Evolutionary conservation across 1,140 invertebrate genomes (phyloP), one percentile per base, ranked within the genome.

Genomic region (Nasonia longicornis): DNA sequence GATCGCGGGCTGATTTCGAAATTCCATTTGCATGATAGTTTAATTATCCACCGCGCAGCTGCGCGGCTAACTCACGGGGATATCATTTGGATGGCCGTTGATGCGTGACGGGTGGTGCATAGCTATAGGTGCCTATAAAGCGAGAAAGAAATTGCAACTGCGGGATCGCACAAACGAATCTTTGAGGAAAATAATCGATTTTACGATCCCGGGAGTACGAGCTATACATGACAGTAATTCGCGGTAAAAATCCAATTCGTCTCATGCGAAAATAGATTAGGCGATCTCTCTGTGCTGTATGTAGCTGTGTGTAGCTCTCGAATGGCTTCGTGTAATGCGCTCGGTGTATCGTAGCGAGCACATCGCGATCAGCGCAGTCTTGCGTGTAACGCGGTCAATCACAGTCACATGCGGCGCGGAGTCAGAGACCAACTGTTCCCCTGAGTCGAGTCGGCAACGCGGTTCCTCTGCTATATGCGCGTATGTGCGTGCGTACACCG

Each of bases 371-470:
- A 86, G 83, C 84, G 84, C 85, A 86, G 85, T 85, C 84, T 84
- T 82, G 84, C 84, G 84, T 86, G 82, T 86, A 86, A 86, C 82
- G 77, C 81, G 83, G 85, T 86, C 84, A 86, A 85, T 86, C 83
- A 86, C 85, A 86, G 85, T 86, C 84, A 84, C 84, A 84, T 87
- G 83, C 82, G 77, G 83, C 83, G 69, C 35, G 16, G 52, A 79
- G 84, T 85, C 82, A 86, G 84, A 86, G 83, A 82, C 86, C 85
- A 86, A 86, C 86, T 86, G 86, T 86, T 86, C 85, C 75, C 82
- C 78, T 79, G 77, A 80, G 74, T 81, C 82, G 83, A 73, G 82
- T 8, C 4, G 38, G 42, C 16, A 31, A 63, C 29, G 35, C 69
- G 48, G 48, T 70, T 63, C 12, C 31, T 69, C 45, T 78, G 26